Evolutionary conservation across 2,888 invertebrate genomes (phyloP).

Genomic region (Chrysolina oricalcia): DNA sequence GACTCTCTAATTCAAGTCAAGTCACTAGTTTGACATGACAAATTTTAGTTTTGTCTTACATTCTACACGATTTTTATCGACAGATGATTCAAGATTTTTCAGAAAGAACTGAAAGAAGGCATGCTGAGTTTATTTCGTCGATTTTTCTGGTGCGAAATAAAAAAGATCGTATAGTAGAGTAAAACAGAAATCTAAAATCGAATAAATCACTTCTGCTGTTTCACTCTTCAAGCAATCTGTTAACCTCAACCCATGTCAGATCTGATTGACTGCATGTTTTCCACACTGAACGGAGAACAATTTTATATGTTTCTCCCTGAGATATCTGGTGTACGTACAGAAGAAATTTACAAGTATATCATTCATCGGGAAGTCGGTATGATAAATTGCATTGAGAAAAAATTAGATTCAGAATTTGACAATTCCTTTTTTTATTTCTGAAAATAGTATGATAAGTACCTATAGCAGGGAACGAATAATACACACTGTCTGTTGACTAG

Average conservation of each 20-base stretch:
- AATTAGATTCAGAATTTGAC: neutral
- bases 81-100: too few species aligned
- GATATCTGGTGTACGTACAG: neutral
- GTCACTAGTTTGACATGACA: too few species aligned
- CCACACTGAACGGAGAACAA: neutral
- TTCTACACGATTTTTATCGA: too few species aligned
- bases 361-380: neutral
- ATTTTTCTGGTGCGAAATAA: neutral
- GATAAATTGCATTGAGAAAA: neutral
- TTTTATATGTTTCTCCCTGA: neutral
- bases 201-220: constrained; percentile 14
- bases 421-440: too few species aligned
- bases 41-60: too few species aligned
- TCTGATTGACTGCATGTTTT: constrained; percentile 10
- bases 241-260: constrained; percentile 7
- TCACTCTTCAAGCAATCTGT: constrained; percentile 1
- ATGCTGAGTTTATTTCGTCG: neutral
- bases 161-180: neutral
- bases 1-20: too few species aligned
- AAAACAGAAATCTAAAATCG: neutral
- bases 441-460: too few species aligned
- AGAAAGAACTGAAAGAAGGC: too few species aligned
- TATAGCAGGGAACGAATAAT: too few species aligned
- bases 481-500: too few species aligned
- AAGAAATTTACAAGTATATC: neutral